Base-by-base conservation (phyloP, 2,888 invertebrate genomes). In the Epinotia ramella region DNA sequence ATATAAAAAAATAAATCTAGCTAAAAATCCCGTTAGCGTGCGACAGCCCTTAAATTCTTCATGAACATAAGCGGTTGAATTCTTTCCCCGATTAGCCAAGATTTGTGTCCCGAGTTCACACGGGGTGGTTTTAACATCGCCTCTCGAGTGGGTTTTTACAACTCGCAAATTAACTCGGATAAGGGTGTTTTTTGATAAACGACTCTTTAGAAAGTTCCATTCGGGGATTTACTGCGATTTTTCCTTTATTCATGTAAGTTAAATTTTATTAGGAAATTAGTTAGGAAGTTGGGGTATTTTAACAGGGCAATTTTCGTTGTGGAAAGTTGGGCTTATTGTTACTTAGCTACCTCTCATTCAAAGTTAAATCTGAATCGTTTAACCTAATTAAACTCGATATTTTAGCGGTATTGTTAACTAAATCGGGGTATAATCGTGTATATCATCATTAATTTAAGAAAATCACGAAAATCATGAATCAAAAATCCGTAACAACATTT, bases 21-120 rank as follows among this genome's bases (percentile, higher is more conserved):
- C n/a, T 13, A 33, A 67, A 33, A 49, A 49, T 53, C 20, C 20
- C n/a, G 20, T n/a, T 18, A 57, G 9, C 44, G 63, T 44, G 40
- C 5, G 5, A 16, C 11, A 18, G 1, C n/a, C 59, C 59, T 67
- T 49, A 73, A 67, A 20, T 59, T 49, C 33, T 66, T 65, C 65
- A 70, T 65, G 65, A 46, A 40, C 70, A 53, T 69, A 81, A 83
- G 79, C 79, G 81, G 75, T 77, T 73, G 78, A 81, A 82, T 84
- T 80, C 81, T 82, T 84, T 79, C 84, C 80, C 66, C 88, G 87
- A 89, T 88, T 87, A 86, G 83, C 80, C 79, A 77, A 88, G 90
- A 91, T 91, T 91, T 91, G 90, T 89, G 86, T 82, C 56, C 70
- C 77, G 89, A 91, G 84, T 90, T 90, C 78, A 71, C 63, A 68